Evolutionary conservation across 2,888 invertebrate species (phyloP).

Genomic region (Oasisia sp.): DNA sequence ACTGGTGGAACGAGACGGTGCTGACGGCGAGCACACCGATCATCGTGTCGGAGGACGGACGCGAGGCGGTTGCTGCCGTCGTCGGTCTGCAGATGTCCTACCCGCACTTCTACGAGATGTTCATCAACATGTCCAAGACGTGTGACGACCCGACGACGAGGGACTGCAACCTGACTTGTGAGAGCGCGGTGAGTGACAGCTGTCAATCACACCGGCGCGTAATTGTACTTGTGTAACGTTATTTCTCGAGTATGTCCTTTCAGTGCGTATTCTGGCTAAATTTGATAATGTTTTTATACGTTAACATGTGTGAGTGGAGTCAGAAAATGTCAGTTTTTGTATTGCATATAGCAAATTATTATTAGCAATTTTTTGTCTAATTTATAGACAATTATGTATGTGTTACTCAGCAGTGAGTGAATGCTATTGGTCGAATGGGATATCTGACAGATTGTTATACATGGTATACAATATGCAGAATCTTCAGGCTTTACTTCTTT

Average conservation of each 20-base stretch:
- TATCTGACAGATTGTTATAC: background rate
- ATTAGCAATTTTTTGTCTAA: no score
- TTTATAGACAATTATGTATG: no score
- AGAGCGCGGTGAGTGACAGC: slow-evolving; percentile 23
- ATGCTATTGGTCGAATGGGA: no score
- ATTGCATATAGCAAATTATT: no score
- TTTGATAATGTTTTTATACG: no score
- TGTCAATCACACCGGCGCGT: background rate
- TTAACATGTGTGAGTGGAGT: no score
- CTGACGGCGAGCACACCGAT: slow-evolving; percentile 51
- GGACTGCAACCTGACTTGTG: slow-evolving; percentile 26
- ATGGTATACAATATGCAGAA: background rate
- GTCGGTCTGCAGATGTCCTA: slow-evolving; percentile 54
- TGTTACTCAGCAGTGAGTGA: no score
- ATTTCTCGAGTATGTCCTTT: no score
- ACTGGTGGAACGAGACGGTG: slow-evolving; percentile 38
- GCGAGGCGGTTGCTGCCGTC: slow-evolving; percentile 50
- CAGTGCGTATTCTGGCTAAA: no score
- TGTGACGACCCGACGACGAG: slow-evolving; percentile 19
- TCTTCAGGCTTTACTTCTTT: background rate
- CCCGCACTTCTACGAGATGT: slow-evolving; percentile 29
- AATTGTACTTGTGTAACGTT: background rate
- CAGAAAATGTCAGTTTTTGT: no score
- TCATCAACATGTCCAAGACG: slow-evolving; percentile 29
- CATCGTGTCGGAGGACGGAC: slow-evolving; percentile 36